These are phyloP conservation scores for Meles meles DNA, from an alignment of 2,113 vertebrate genomes.

Conservation along the genomic window DNA sequence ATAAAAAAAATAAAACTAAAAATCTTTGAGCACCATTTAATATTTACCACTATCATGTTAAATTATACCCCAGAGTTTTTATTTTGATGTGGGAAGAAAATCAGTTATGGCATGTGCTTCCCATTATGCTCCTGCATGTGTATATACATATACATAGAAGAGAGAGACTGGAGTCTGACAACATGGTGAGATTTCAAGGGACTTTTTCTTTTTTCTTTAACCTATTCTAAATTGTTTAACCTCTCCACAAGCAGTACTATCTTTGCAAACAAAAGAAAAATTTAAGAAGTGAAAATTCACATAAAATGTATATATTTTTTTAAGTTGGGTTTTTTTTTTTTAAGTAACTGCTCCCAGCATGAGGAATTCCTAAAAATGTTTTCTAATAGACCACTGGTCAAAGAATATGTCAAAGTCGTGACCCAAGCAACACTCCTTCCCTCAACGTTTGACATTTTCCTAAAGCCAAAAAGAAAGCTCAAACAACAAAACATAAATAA, in stretches of 20 bases:
- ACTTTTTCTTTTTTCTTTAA: not conserved
- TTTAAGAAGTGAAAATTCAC: not conserved
- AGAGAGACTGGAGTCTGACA: not conserved
- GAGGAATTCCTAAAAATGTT: not conserved
- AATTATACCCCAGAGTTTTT: not conserved
- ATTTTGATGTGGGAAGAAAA: not conserved
- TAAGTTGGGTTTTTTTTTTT: not conserved
- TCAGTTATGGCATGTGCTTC: not conserved
- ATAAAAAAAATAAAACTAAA: not conserved
- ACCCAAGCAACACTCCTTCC: not conserved
- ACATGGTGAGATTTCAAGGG: not conserved
- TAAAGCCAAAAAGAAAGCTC: slow-evolving; percentile 19
- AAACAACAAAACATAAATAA: slow-evolving; percentile 34
- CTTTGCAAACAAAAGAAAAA: slow-evolving; percentile 6
- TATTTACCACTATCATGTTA: not conserved
- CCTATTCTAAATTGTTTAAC: not conserved
- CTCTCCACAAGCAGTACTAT: not conserved
- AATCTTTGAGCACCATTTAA: not conserved
- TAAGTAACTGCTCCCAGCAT: not conserved
- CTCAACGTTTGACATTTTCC: slow-evolving; percentile 7
- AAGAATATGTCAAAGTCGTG: not conserved
- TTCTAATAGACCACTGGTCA: not conserved
- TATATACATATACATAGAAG: not conserved
- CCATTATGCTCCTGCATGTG: not conserved
- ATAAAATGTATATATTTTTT: not conserved